These are phyloP conservation scores for Lamellibrachia satsuma DNA, from an alignment of 2,888 invertebrate genomes.

Conservation along the genomic window DNA sequence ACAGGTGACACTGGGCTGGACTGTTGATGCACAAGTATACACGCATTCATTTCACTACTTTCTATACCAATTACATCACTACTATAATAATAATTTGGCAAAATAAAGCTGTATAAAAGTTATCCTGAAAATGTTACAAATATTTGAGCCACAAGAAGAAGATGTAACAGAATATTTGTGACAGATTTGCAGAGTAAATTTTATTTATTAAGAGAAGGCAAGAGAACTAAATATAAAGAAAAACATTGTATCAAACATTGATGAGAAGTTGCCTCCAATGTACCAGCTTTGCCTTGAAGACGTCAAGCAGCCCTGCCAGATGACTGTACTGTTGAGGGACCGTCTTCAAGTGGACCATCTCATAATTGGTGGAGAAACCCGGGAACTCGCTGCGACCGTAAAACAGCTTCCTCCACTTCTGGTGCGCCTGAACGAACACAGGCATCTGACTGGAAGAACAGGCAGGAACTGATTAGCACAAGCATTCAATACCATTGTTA, in stretches of 20 bases:
- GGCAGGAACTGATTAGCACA: neutral
- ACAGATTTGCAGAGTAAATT: too few species aligned
- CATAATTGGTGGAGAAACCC: conserved; percentile 83
- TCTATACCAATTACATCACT: neutral
- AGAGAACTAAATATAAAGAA: neutral
- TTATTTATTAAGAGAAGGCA: neutral
- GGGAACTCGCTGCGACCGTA: conserved; percentile 81
- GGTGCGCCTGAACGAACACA: conserved; percentile 85
- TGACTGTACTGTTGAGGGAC: conserved; percentile 84
- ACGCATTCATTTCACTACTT: neutral
- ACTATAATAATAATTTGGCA: neutral
- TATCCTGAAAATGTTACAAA: too few species aligned
- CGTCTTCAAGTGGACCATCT: conserved; percentile 85
- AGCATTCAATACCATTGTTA: too few species aligned
- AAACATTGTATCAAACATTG: neutral
- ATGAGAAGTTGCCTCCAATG: conserved; percentile 27
- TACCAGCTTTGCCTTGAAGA: conserved; percentile 88
- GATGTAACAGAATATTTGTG: too few species aligned
- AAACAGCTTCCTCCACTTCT: conserved; percentile 79
- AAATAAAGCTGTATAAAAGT: too few species aligned
- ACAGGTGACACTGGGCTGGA: conserved; percentile 66
- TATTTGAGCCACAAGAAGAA: too few species aligned
- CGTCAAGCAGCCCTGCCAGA: conserved; percentile 79
- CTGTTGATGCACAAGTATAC: conserved; percentile 41
- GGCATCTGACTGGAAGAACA: conserved; percentile 75